Evolutionary conservation across 2,888 invertebrate species (phyloP).

Genomic region (Ormyrus rosae): DNA sequence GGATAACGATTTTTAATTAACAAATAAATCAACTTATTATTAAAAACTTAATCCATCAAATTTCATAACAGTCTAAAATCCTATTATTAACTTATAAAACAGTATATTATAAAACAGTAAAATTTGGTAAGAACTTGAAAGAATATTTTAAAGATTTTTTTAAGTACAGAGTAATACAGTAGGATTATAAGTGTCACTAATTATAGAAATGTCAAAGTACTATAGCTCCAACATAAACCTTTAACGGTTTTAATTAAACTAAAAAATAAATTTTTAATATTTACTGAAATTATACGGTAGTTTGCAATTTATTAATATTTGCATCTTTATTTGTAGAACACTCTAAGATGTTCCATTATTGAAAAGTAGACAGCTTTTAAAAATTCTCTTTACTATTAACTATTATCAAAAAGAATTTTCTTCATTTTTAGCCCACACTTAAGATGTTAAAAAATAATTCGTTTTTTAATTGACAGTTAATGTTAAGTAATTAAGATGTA

Average conservation of each 20-base stretch:
- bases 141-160: conserved; percentile 37
- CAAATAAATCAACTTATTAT: conserved; percentile 44
- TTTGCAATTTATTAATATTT: conserved; percentile 24
- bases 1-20: conserved; percentile 47
- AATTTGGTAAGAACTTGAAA: conserved; percentile 51
- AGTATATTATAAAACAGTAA: conserved; percentile 42
- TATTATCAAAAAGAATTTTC: conserved; percentile 20
- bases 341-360: conserved; percentile 15
- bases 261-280: conserved; percentile 9
- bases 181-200: conserved; percentile 47
- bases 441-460: too few species aligned
- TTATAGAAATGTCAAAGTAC: conserved; percentile 53
- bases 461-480: too few species aligned
- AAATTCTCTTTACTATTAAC: conserved; percentile 38
- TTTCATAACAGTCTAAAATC: conserved; percentile 46
- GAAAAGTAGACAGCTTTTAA: conserved; percentile 41
- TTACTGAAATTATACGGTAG: conserved; percentile 19
- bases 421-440: conserved; percentile 1
- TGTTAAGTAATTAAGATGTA: too few species aligned
- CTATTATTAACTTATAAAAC: conserved; percentile 47
- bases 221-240: conserved; percentile 42
- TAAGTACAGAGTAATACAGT: conserved; percentile 57
- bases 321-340: conserved; percentile 23
- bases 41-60: conserved; percentile 50
- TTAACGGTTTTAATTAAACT: conserved; percentile 32